Conservation (phyloP, 2,888 invertebrate genomes). For the Synanthedon formicaeformis region DNA sequence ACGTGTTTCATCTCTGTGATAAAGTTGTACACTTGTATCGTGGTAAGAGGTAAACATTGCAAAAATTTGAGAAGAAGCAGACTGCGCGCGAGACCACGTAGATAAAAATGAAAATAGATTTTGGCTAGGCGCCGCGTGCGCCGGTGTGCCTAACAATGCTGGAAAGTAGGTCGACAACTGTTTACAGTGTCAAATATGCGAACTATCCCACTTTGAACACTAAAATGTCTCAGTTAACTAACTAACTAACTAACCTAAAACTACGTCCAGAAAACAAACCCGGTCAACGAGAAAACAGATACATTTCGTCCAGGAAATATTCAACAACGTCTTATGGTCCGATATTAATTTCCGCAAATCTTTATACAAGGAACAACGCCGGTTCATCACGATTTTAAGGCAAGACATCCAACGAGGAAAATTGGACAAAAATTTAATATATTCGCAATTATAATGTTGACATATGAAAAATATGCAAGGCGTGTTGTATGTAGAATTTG, state of each 20-base stretch:
- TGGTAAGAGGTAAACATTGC: constrained; percentile 39
- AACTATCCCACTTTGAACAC: constrained; percentile 16
- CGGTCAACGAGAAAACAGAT: no score
- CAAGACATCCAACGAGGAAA: not conserved
- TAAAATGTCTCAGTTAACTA: not conserved
- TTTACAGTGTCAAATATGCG: constrained; percentile 57
- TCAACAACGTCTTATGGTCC: no score
- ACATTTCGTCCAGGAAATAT: no score
- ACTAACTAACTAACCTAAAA: no score
- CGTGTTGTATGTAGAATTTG: not conserved
- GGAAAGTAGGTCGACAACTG: constrained; percentile 61
- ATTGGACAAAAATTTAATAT: not conserved
- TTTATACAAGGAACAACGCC: no score
- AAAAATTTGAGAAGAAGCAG: constrained; percentile 43
- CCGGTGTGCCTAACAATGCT: constrained; percentile 47
- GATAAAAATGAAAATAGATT: constrained; percentile 64
- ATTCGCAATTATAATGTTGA: not conserved
- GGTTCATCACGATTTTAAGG: no score
- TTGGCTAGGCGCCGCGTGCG: constrained; percentile 56
- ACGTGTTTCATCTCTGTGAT: not conserved
- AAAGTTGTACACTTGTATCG: not conserved
- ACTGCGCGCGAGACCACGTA: constrained; percentile 41
- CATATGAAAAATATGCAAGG: not conserved
- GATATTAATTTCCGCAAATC: no score
- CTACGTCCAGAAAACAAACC: no score